Evolutionary conservation across 2,888 invertebrate genomes (phyloP).

Genomic region (Drosophila macrothrix): DNA sequence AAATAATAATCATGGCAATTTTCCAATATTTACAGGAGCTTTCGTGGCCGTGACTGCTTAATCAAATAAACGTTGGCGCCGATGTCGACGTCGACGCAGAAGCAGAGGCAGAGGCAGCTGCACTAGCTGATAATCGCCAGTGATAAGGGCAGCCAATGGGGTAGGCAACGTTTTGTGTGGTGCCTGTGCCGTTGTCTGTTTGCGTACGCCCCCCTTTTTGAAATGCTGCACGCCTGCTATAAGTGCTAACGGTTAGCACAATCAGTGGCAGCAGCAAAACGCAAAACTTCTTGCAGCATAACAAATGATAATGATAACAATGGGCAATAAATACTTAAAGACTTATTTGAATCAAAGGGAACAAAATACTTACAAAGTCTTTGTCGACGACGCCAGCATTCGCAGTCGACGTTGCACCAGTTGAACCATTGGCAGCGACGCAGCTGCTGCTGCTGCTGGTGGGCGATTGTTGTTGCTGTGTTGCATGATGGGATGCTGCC

Average conservation of each 20-base stretch:
- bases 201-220: constrained; percentile 10
- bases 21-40: constrained; percentile 23
- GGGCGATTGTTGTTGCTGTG: constrained; percentile 23
- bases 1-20: neutral
- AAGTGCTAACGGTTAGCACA: constrained; percentile 53
- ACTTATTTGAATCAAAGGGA: constrained; percentile 4
- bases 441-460: constrained; percentile 41
- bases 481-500: constrained; percentile 25
- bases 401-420: constrained; percentile 27
- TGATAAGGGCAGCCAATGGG: constrained; percentile 33
- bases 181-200: constrained; percentile 10
- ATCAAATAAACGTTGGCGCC: constrained; percentile 12
- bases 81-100: constrained; percentile 7
- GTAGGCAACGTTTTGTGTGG: constrained; percentile 3
- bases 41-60: constrained; percentile 9
- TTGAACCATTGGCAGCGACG: constrained; percentile 37
- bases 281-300: constrained; percentile 37
- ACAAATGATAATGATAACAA: constrained; percentile 39
- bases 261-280: constrained; percentile 36
- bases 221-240: constrained; percentile 53
- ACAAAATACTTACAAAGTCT: constrained; percentile 69
- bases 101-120: constrained; percentile 35
- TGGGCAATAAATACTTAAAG: constrained; percentile 24
- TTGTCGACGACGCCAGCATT: constrained; percentile 58
- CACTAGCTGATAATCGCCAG: constrained; percentile 28